Evolutionary conservation across 2,888 invertebrate species (phyloP), one percentile per base, ranked within the genome.

Genomic region (Vesta saturnalis): DNA sequence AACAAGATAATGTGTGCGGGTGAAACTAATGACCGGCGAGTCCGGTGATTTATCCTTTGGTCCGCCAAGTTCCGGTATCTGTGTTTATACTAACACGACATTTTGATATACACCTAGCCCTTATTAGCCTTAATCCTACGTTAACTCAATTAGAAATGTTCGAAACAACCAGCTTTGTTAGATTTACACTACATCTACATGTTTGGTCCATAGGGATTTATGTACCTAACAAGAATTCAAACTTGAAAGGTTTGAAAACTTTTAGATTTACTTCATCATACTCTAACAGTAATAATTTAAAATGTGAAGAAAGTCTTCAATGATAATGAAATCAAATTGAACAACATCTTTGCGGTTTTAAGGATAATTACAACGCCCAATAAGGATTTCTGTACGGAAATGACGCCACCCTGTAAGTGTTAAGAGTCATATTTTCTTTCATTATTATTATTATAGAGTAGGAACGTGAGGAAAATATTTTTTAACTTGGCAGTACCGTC

Each of bases 21-120:
- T 78, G 79, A 78, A 81, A 82, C 83, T 83, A 83, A 83, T 83
- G 83, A 83, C 83, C 83, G 80, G 82, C 78, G 81, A 79, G 82
- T 81, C 81, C 82, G 81, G 83, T 83, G 83, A 83, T 83, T 83
- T 83, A 83, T 83, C 82, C 81, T 75, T 52, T 78, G 75, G 78
- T 62, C 74, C 78, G 70, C 72, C 70, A 72, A 67, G 77, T 81
- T 81, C 81, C 81, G 80, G 80, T 80, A 79, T 81, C 79, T 80
- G 79, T 78, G 79, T 80, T 79, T 80, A 79, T 80, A 78, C 76
- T 77, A 76, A 77, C 76, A 76, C 78, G 76, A 77, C 78, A 78
- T 79, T 82, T 82, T 81, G 82, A 82, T 82, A 81, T 81, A 81
- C 81, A 78, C 79, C 77, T 76, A 75, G 79, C 79, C 79, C 81